Conservation (phyloP, 2,113 vertebrate species). For the Stigmatopora nigra region DNA sequence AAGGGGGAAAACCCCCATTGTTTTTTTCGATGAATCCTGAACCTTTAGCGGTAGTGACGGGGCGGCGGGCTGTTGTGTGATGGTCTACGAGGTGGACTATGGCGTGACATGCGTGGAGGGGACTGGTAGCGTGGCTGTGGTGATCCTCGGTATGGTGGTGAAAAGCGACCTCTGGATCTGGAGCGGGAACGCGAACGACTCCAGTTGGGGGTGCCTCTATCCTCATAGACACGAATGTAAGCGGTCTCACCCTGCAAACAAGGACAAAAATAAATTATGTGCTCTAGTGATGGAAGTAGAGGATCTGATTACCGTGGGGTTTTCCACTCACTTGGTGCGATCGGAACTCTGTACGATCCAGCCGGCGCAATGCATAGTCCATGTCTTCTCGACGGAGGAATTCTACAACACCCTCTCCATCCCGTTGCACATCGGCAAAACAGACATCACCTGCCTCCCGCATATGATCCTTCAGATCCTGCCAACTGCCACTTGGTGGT, state of each 20-base stretch:
- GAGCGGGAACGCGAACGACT: slow-evolving; percentile 83
- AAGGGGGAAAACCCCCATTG: slow-evolving; percentile 38
- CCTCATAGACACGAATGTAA: slow-evolving; percentile 82
- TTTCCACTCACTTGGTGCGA: slow-evolving; percentile 73
- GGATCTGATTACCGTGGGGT: background rate
- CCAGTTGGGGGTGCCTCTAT: slow-evolving; percentile 77
- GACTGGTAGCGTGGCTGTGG: slow-evolving; percentile 80
- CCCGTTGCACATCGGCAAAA: slow-evolving; percentile 79
- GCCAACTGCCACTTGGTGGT: slow-evolving; percentile 82
- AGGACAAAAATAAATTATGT: background rate
- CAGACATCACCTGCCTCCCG: slow-evolving; percentile 81
- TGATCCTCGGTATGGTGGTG: slow-evolving; percentile 80
- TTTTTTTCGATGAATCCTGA: slow-evolving; percentile 5
- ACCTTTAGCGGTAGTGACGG: slow-evolving; percentile 68
- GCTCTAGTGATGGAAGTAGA: too few species aligned
- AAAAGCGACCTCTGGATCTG: slow-evolving; percentile 83
- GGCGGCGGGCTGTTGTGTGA: slow-evolving; percentile 68
- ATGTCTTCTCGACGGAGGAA: slow-evolving; percentile 84
- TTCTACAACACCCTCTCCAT: slow-evolving; percentile 79
- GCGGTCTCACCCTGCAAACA: slow-evolving; percentile 79
- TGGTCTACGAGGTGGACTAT: slow-evolving; percentile 66
- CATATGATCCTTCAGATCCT: slow-evolving; percentile 85
- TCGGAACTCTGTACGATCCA: slow-evolving; percentile 79
- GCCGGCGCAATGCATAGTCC: slow-evolving; percentile 76
- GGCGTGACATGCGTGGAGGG: slow-evolving; percentile 72